A percentile compares a stretch with the other conserved stretches of the same genome.
Conservation (phyloP, 2,888 invertebrate genomes). For the Patella caerulea region DNA sequence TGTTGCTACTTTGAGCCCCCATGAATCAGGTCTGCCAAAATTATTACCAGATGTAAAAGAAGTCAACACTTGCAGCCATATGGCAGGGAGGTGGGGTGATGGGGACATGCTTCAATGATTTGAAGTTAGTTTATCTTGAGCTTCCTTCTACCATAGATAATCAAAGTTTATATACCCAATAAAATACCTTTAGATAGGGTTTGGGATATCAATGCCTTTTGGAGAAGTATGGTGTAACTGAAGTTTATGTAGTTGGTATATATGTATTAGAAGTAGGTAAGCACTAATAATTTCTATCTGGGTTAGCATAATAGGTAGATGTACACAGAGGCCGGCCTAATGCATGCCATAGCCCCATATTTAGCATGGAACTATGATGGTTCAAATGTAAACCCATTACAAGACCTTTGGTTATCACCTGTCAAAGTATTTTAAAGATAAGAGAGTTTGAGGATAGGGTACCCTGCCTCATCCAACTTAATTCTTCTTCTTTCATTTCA, state of each 20-base stretch:
- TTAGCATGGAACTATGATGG: slow-evolving; percentile 1
- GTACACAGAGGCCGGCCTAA: not conserved
- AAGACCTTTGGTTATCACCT: slow-evolving; percentile 15
- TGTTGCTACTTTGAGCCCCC: not conserved
- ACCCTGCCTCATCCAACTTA: slow-evolving; percentile 15
- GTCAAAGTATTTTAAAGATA: slow-evolving; percentile 1
- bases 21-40: not conserved
- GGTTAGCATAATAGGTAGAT: not conserved
- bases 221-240: too few species aligned
- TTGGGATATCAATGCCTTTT: too few species aligned
- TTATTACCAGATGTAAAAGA: not conserved
- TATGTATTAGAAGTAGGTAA: not conserved
- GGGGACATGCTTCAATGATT: not conserved
- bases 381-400: slow-evolving; percentile 11
- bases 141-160: too few species aligned
- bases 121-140: not conserved
- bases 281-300: not conserved
- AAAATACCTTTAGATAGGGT: too few species aligned
- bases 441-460: not conserved
- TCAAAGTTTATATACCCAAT: too few species aligned
- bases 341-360: slow-evolving; percentile 13
- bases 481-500: slow-evolving; percentile 36
- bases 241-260: too few species aligned
- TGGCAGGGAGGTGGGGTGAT: not conserved
- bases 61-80: slow-evolving; percentile 8